These are phyloP conservation scores for Hyles euphorbiae DNA, from an alignment of 1,140 invertebrate genomes.

Conservation along the genomic window DNA sequence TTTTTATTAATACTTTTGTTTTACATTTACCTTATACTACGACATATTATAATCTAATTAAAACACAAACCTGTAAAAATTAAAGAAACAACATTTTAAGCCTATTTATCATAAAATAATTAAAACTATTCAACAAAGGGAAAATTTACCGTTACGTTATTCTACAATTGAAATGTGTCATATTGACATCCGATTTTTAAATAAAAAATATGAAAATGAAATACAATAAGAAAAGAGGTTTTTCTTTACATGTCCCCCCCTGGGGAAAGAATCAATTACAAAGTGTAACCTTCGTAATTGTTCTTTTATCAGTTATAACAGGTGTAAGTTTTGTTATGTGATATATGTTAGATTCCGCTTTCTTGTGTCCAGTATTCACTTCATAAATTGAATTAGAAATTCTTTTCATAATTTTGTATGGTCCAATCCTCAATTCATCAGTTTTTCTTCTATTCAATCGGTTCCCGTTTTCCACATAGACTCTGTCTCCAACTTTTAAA, in stretches of 20 bases:
- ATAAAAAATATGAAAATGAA: too few species aligned
- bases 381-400: slow-evolving; percentile 34
- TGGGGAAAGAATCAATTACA: not conserved
- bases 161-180: too few species aligned
- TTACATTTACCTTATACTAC: too few species aligned
- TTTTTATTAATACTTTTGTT: too few species aligned
- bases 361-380: slow-evolving; percentile 30
- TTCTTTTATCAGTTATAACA: slow-evolving; percentile 18
- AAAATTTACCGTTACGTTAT: too few species aligned
- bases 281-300: not conserved
- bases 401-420: slow-evolving; percentile 22
- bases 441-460: slow-evolving; percentile 10
- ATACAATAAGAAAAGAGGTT: too few species aligned
- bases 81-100: too few species aligned
- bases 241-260: not conserved
- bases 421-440: slow-evolving; percentile 16
- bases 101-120: too few species aligned
- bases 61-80: too few species aligned
- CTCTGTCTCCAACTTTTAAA: slow-evolving; percentile 7
- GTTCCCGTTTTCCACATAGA: slow-evolving; percentile 14
- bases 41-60: too few species aligned
- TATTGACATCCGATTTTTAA: too few species aligned
- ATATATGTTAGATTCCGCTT: slow-evolving; percentile 30
- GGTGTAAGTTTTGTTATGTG: slow-evolving; percentile 30
- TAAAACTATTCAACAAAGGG: too few species aligned